Conservation (phyloP, 2,113 vertebrate genomes). For the Scalopus aquaticus region DNA sequence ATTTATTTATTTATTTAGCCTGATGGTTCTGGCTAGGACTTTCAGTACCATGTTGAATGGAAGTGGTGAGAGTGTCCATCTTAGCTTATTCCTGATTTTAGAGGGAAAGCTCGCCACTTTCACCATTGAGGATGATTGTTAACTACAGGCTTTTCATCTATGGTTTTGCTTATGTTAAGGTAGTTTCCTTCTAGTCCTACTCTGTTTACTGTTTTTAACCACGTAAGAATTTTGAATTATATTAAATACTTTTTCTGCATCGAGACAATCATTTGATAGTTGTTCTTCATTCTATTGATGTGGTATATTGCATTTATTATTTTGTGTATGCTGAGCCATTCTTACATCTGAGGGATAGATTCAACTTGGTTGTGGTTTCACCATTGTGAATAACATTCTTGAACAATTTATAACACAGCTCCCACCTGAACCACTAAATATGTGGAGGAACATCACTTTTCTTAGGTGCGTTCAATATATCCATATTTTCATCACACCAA, state of each 20-base stretch:
- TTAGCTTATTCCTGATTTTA: neutral
- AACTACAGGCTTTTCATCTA: neutral
- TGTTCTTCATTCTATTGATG: neutral
- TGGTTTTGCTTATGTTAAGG: neutral
- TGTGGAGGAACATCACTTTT: neutral
- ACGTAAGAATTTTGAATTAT: neutral
- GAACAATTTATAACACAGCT: neutral
- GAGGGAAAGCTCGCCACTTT: neutral
- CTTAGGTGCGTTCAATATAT: neutral
- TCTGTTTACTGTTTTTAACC: neutral
- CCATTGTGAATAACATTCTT: neutral
- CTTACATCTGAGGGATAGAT: neutral
- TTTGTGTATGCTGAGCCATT: neutral
- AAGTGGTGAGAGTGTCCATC: neutral
- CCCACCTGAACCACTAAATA: neutral
- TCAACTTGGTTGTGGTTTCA: neutral
- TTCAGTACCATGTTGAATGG: neutral
- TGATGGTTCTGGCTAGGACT: neutral
- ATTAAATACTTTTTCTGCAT: neutral
- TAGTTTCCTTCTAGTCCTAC: neutral
- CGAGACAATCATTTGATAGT: neutral
- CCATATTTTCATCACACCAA: neutral
- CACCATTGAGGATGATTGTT: neutral
- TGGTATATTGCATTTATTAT: neutral
- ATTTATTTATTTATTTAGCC: neutral